Evolutionary conservation across 2,113 vertebrate species (phyloP), one percentile per base, ranked within the genome.

Genomic region (Gavia stellata): DNA sequence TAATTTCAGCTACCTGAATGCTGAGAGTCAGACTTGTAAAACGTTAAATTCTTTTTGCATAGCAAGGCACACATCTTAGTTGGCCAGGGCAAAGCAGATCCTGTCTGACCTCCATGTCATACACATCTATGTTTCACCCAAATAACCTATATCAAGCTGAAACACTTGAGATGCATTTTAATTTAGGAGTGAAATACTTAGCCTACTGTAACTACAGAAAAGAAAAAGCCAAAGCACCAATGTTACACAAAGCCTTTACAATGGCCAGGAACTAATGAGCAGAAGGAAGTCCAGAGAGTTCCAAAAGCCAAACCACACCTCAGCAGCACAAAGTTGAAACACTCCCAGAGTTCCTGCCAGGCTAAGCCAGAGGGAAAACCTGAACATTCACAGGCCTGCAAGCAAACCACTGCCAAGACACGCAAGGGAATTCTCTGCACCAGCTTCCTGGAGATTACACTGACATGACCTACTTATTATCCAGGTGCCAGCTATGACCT

Each of bases 391-490:
- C 33, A 88, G 33, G 42, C 66, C 67, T 86, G 53, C 73, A 80
- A 94, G 55, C 33, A 88, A 86, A 94, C 70, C 79, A 50, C 63
- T 91, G 47, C 33, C 0, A 0, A 81, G 50, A 82, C 36, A 63
- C 6, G 10, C 80, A 78, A 66, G 50, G 86, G 61, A 94, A 84
- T 84, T 81, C 56, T 91, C 68, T 55, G 34, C 56, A 84, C 65
- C 81, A 84, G 53, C 86, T 88, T 91, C 65, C 91, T 75, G 47
- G 33, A 74, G 84, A 78, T 72, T 81, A 91, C 1, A 1, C 49
- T 82, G 87, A 88, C 70, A 84, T 92, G 70, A 89, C 81, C 87
- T 85, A 91, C 19, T 96, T 91, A 56, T 6, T 74, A 92, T 42
- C 78, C 62, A 65, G 62, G 91, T 73, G 62, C 53, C 90, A 93